These are phyloP conservation scores for Dasyurus viverrinus DNA, from an alignment of 2,113 vertebrate species.

Conservation along the genomic window DNA sequence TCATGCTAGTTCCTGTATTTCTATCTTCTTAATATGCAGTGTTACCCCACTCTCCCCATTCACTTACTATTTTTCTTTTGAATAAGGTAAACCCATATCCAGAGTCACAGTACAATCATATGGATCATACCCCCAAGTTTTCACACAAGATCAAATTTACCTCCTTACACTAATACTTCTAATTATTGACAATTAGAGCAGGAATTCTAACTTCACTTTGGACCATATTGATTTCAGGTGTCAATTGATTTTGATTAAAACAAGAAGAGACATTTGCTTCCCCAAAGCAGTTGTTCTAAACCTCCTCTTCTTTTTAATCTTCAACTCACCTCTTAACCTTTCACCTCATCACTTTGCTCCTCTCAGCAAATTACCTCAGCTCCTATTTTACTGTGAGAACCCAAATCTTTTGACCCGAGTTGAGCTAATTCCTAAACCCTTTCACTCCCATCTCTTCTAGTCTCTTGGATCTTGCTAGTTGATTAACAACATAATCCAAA, in stretches of 20 bases:
- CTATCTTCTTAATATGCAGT: background rate
- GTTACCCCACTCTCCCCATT: background rate
- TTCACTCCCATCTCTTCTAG: background rate
- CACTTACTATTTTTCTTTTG: background rate
- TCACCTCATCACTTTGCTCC: background rate
- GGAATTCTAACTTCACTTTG: conserved; percentile 61
- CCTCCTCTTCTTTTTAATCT: background rate
- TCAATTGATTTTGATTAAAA: conserved; percentile 55
- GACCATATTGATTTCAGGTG: conserved; percentile 58
- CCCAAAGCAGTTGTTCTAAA: background rate
- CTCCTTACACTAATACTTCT: background rate
- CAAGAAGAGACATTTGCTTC: conserved; percentile 41
- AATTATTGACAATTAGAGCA: background rate
- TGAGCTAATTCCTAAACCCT: background rate
- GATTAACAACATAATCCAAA: background rate
- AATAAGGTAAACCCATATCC: background rate
- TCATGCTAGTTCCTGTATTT: background rate
- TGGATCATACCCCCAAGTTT: background rate
- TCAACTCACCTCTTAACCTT: background rate
- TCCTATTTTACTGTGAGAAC: background rate
- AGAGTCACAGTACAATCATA: background rate
- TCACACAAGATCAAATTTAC: background rate
- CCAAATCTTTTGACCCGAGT: background rate
- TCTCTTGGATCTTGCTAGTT: background rate
- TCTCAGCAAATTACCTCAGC: background rate